phyloP scores from a whole-genome alignment of 2,888 invertebrate genomes.

The Agrotis clavis region DNA sequence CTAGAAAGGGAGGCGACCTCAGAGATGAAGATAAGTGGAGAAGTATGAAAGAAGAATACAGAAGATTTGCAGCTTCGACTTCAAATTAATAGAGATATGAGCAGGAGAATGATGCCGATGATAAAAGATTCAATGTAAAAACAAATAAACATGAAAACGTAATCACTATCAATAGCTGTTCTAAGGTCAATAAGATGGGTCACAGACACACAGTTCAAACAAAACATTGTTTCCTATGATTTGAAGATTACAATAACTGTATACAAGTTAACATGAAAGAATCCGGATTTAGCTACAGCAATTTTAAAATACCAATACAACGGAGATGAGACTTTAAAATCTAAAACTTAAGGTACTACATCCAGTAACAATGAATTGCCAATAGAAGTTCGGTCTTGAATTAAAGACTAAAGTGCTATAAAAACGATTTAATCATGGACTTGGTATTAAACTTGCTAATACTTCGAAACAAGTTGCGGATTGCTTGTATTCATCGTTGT shows the following conservation, averaged over 20 bases:
- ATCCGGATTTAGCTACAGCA: conserved; percentile 34
- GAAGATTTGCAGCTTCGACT: neutral
- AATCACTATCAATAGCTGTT: neutral
- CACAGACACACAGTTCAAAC: conserved; percentile 38
- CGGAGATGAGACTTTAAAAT: conserved; percentile 6
- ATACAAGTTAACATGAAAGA: conserved; percentile 28
- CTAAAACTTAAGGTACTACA: neutral
- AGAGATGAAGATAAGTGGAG: neutral
- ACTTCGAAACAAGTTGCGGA: conserved; percentile 65
- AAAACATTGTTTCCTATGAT: conserved; percentile 30
- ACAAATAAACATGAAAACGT: conserved; percentile 11
- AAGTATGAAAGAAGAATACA: neutral
- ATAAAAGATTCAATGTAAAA: neutral
- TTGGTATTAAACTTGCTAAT: conserved; percentile 65
- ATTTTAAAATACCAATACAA: conserved; percentile 21
- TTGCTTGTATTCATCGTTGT: conserved; percentile 69
- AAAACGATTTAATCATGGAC: conserved; percentile 84
- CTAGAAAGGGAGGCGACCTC: too few relatives aligned
- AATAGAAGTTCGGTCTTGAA: conserved; percentile 19
- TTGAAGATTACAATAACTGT: conserved; percentile 45
- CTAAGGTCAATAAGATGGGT: conserved; percentile 11
- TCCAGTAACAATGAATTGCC: conserved; percentile 3
- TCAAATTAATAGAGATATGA: neutral
- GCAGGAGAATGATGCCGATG: neutral
- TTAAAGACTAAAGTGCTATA: conserved; percentile 65